Base-by-base conservation (phyloP, 2,113 vertebrate species). In the Perca schrenkii region DNA sequence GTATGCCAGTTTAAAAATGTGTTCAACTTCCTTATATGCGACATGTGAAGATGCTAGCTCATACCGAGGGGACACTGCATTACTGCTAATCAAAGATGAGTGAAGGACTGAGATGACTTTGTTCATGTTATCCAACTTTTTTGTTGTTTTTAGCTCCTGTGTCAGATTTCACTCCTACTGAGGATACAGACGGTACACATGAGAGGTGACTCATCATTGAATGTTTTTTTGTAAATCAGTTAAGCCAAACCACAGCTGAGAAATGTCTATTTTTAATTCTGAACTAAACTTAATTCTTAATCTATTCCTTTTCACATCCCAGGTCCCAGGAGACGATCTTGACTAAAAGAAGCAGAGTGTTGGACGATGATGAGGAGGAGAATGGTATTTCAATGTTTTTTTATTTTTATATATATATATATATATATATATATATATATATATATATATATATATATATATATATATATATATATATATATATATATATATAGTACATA, bases 301-400 rank as follows among this genome's bases (percentile, higher is more conserved):
- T 71, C 25, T 75, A 36, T 65, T 61, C 4, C 28, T 68, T 6
- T 64, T 12, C 52, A 36, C 60, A 22, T 19, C 28, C 28, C 67
- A 94, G 94, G 52, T 83, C 90, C 47, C 75, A 89, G 52, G 78
- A 84, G 46, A 85, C 82, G 43, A 76, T 11, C 0, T 87, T 87
- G 4, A 49, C 86, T 36, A 97, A 95, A 93, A 96, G 97, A 89
- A 94, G 80, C 34, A 88, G 96, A 43, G 88, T 95, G 69, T 79
- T 96, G 8, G 94, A 97, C 46, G 69, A 76, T 4, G 85, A 77
- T 4, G 74, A 89, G 6, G 84, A 91, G 0, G 92, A 96, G 15
- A 88, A 90, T 0, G 93, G 94, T 95, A 92, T 65, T 50, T 76
- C 46, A 6, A 22, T 70, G 53, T 52, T 73, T 19, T 2, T 31